These are phyloP conservation scores for Propsilocerus akamusi DNA, from an alignment of 1,140 invertebrate species.

Conservation along the genomic window DNA sequence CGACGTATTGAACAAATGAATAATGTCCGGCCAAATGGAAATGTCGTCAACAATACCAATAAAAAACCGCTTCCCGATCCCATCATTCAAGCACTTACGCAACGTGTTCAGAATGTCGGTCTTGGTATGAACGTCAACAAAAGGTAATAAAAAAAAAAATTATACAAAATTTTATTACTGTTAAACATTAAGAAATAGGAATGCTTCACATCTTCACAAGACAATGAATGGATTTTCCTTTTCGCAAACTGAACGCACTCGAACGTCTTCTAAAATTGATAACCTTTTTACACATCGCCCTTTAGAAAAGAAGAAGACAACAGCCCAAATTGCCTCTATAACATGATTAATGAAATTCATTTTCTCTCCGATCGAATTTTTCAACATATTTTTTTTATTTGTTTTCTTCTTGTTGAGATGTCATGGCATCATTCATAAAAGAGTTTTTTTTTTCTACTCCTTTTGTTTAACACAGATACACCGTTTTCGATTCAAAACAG, in stretches of 20 bases:
- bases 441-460: neutral
- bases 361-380: too few species aligned
- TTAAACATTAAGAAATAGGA: too few species aligned
- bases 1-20: slow-evolving; percentile 53
- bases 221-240: too few species aligned
- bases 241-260: too few species aligned
- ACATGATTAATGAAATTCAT: too few species aligned
- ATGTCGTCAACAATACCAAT: slow-evolving; percentile 8
- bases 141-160: slow-evolving; percentile 24
- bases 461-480: neutral
- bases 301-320: too few species aligned
- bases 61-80: slow-evolving; percentile 42
- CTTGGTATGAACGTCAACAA: slow-evolving; percentile 23
- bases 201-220: too few species aligned
- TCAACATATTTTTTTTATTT: slow-evolving; percentile 6
- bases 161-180: too few species aligned
- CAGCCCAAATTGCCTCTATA: too few species aligned
- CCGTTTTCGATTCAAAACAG: neutral
- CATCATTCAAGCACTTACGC: slow-evolving; percentile 50
- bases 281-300: too few species aligned
- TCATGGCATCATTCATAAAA: neutral
- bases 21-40: slow-evolving; percentile 9
- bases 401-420: neutral
- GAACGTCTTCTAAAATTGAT: too few species aligned
- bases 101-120: slow-evolving; percentile 43